phyloP scores from a whole-genome alignment of 2,888 invertebrate genomes.

The Schizaphis graminum region DNA sequence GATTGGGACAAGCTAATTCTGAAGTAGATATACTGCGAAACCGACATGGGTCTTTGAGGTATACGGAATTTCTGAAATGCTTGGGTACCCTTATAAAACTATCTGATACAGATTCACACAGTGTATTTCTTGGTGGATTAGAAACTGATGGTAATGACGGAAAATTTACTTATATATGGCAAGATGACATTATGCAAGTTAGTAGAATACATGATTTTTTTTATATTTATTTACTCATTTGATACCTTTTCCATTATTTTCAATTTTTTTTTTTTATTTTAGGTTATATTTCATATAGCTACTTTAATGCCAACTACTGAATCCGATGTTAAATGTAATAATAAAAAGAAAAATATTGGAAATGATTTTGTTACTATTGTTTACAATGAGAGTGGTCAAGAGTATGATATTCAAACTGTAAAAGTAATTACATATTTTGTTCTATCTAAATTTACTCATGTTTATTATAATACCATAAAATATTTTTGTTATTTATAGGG shows the following conservation, averaged over 20 bases:
- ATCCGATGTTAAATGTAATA: conserved; percentile 88
- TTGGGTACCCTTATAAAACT: conserved; percentile 88
- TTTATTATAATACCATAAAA: not conserved
- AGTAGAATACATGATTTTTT: conserved; percentile 9
- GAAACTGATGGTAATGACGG: conserved; percentile 92
- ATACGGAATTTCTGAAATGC: conserved; percentile 82
- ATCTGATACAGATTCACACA: conserved; percentile 83
- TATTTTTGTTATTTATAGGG: conserved; percentile 75
- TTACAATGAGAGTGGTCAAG: conserved; percentile 95
- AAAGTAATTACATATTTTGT: conserved; percentile 75
- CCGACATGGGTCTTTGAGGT: conserved; percentile 89
- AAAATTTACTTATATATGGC: conserved; percentile 94
- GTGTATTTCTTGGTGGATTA: conserved; percentile 84
- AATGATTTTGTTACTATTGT: conserved; percentile 97
- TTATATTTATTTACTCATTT: not conserved
- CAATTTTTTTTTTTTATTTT: conserved; percentile 50
- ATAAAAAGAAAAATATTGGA: conserved; percentile 96
- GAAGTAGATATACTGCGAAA: conserved; percentile 91
- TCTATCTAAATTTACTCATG: not conserved
- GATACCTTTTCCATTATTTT: not conserved
- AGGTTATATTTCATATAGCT: conserved; percentile 95
- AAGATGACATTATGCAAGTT: conserved; percentile 93
- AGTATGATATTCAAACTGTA: conserved; percentile 91
- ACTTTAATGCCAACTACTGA: conserved; percentile 94
- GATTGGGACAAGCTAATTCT: conserved; percentile 85